Base-by-base conservation (phyloP, 2,888 invertebrate species). In the Protodeltote pygarga region DNA sequence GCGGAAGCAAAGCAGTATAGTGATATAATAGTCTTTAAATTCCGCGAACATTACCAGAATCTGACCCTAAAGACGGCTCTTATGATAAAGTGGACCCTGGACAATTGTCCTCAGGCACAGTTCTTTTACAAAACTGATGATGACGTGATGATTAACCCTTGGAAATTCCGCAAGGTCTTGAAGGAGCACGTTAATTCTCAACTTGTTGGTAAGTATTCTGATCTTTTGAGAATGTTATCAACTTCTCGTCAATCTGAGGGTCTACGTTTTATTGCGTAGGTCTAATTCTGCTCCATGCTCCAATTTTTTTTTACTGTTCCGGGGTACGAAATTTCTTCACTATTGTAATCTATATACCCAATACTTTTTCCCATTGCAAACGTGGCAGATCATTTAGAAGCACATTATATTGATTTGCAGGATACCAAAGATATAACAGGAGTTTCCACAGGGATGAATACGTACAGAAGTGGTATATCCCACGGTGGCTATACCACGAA, bases 391-490 rank as follows among this genome's bases (percentile, higher is more conserved):
- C n/a, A n/a, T n/a, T n/a, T 25, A 11, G 13, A 13, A 4, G 2
- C n/a, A 1, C 20, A 6, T 0, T 19, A 3, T 17, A 10, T 15
- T 11, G 5, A 0, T 6, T 68, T 73, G 0, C 74, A 90, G 90
- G 90, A 0, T 89, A 87, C 57, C 76, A 57, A n/a, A 62, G 69
- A 8, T 67, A 67, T 37, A 87, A 92, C 48, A 93, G 93, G 77
- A 83, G 83, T 19, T 93, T 95, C 0, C 93, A 94, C 29, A 87
- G 95, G 1, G 93, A 94, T 61, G 92, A 89, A 49, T 92, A 93
- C 60, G 94, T n/a, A n/a, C n/a, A 92, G 66, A 95, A 95, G 75
- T 95, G 95, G 91, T 95, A 92, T 77, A 90, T 95, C 0, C 94
- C 95, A 0, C 83, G 87, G 10, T 91, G 92, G 73, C 90, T 94